A percentile compares a stretch with the other conserved stretches of the same genome.
phyloP scores from a whole-genome alignment of 2,797 vertebrate species.

The Esox lucius region DNA sequence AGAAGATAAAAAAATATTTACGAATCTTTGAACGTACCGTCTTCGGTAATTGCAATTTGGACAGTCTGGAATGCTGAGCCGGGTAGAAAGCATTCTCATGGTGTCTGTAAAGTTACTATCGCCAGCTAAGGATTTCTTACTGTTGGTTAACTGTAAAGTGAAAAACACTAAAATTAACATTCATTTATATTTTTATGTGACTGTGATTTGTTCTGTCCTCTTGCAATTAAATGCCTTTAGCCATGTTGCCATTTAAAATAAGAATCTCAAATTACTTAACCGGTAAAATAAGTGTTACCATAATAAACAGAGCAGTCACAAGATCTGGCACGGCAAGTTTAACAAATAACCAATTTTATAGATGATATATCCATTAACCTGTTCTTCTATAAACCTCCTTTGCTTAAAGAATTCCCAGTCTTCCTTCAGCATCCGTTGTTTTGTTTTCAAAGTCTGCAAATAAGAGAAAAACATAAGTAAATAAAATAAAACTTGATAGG shows the following conservation, averaged over 20 bases:
- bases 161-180: not conserved
- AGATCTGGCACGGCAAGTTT: not conserved
- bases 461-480: not conserved
- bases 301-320: no score
- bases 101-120: slow-evolving; percentile 95
- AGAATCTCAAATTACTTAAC: no score
- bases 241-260: no score
- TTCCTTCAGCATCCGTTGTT: slow-evolving; percentile 91
- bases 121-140: slow-evolving; percentile 84
- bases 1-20: not conserved
- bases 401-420: slow-evolving; percentile 97
- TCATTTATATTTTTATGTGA: no score
- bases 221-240: no score
- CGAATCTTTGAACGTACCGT: slow-evolving; percentile 73
- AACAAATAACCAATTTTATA: not conserved
- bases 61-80: slow-evolving; percentile 93
- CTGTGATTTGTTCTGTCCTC: no score
- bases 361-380: slow-evolving; percentile 73
- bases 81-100: slow-evolving; percentile 93
- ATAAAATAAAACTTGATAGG: no score
- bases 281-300: no score
- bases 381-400: slow-evolving; percentile 91
- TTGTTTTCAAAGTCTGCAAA: slow-evolving; percentile 88
- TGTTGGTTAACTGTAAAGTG: slow-evolving; percentile 80
- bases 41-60: slow-evolving; percentile 97